Evolutionary conservation across 2,888 invertebrate species (phyloP).

Genomic region (Bembecia ichneumoniformis): DNA sequence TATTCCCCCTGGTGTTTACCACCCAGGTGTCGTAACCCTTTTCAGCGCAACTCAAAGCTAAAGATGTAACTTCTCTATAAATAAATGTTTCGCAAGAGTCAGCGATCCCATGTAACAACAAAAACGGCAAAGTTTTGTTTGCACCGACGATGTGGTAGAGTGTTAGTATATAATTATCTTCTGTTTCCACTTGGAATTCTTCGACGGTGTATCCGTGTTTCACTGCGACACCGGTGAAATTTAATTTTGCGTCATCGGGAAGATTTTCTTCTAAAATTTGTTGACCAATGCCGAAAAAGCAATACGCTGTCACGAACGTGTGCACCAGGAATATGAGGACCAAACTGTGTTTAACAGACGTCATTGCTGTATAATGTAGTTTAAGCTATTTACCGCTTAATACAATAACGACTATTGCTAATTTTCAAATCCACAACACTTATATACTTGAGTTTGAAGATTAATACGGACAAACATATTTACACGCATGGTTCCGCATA

Average conservation of each 20-base stretch:
- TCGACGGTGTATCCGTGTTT: constrained; percentile 20
- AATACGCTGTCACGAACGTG: neutral
- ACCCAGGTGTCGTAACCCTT: constrained; percentile 68
- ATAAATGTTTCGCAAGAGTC: constrained; percentile 46
- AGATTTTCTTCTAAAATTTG: neutral
- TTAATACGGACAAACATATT: too few relatives aligned
- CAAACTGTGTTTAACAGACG: too few relatives aligned
- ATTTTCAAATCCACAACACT: too few relatives aligned
- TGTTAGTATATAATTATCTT: constrained; percentile 29
- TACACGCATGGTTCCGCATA: too few relatives aligned
- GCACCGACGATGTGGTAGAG: constrained; percentile 18
- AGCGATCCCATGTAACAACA: constrained; percentile 41
- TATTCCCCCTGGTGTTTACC: constrained; percentile 72
- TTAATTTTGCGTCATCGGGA: constrained; percentile 9
- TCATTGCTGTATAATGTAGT: too few relatives aligned
- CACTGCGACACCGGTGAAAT: constrained; percentile 21
- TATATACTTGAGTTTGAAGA: too few relatives aligned
- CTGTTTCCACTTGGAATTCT: constrained; percentile 24
- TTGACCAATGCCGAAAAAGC: neutral
- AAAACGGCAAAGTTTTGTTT: constrained; percentile 27
- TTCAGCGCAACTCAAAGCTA: constrained; percentile 52
- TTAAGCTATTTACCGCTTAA: too few relatives aligned
- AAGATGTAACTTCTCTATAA: constrained; percentile 30
- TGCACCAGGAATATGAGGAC: neutral
- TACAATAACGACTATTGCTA: too few relatives aligned